A percentile compares a stretch with the other conserved stretches of the same genome.
Conservation (phyloP, 1,140 invertebrate species). For the Drosophila kohkoa region DNA sequence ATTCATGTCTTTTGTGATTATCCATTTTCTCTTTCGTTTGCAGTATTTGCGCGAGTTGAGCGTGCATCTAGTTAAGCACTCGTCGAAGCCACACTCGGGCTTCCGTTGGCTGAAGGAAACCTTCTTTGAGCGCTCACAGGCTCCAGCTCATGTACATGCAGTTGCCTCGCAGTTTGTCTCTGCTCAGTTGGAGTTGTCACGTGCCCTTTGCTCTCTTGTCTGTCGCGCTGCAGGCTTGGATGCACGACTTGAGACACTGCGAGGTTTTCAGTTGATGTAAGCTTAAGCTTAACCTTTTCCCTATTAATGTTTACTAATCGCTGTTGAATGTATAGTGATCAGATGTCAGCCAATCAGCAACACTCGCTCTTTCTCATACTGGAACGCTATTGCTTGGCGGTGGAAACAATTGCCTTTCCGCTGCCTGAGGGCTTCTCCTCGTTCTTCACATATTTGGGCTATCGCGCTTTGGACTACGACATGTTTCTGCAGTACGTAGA, state of each 20-base stretch:
- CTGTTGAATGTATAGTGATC: constrained; percentile 87
- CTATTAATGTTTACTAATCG: background rate
- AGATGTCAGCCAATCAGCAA: constrained; percentile 88
- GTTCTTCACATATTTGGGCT: constrained; percentile 94
- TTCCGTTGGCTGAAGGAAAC: constrained; percentile 84
- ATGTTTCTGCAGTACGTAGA: constrained; percentile 93
- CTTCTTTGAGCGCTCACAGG: constrained; percentile 85
- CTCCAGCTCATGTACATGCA: constrained; percentile 91
- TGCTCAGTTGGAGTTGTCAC: constrained; percentile 91
- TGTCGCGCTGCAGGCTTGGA: constrained; percentile 89
- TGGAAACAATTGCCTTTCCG: constrained; percentile 92
- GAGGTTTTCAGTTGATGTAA: constrained; percentile 92
- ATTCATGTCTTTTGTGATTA: background rate
- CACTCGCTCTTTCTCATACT: constrained; percentile 90
- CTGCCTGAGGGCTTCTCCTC: constrained; percentile 93
- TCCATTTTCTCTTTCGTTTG: background rate
- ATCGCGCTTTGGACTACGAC: constrained; percentile 90
- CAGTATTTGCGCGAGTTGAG: constrained; percentile 92
- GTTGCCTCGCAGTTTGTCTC: constrained; percentile 92
- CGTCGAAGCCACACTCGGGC: constrained; percentile 84
- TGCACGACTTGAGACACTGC: constrained; percentile 88
- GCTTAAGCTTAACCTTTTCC: constrained; percentile 28
- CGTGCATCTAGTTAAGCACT: constrained; percentile 91
- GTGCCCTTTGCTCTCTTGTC: constrained; percentile 90
- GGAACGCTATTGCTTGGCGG: constrained; percentile 91